These are phyloP conservation scores for Odocoileus hemionus DNA, from an alignment of 2,113 vertebrate genomes.

Conservation along the genomic window DNA sequence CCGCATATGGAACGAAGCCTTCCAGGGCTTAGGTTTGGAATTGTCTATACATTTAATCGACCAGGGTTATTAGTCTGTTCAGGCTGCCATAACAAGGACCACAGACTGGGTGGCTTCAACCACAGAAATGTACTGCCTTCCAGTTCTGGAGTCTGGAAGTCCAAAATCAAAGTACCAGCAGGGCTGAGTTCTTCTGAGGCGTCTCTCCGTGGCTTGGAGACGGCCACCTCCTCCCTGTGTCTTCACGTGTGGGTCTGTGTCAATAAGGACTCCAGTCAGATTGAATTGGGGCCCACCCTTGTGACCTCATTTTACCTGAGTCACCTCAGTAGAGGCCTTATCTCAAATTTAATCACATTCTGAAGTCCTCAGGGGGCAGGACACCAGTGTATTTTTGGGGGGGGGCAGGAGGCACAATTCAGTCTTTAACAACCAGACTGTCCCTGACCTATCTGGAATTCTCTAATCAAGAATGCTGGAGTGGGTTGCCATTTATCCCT, in stretches of 20 bases:
- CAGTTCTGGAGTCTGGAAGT: neutral
- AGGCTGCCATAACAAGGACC: neutral
- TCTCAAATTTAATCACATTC: neutral
- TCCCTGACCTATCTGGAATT: neutral
- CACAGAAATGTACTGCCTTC: neutral
- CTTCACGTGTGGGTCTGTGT: neutral
- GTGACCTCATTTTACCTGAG: neutral
- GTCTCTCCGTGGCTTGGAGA: neutral
- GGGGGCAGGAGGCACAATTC: neutral
- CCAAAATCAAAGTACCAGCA: neutral
- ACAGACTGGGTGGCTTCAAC: neutral
- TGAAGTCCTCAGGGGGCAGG: neutral
- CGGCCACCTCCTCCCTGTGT: neutral
- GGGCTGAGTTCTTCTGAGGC: neutral
- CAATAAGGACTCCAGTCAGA: neutral
- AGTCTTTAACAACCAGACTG: neutral
- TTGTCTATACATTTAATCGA: neutral
- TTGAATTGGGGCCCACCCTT: neutral
- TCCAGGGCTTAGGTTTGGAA: neutral
- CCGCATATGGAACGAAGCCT: neutral
- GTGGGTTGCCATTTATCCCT: neutral
- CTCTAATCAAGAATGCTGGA: neutral
- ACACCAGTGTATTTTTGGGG: neutral
- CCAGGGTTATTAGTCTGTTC: neutral
- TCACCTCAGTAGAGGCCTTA: neutral